Base-by-base conservation (phyloP, 2,797 vertebrate genomes). In the Melanotaenia parkinsoni region DNA sequence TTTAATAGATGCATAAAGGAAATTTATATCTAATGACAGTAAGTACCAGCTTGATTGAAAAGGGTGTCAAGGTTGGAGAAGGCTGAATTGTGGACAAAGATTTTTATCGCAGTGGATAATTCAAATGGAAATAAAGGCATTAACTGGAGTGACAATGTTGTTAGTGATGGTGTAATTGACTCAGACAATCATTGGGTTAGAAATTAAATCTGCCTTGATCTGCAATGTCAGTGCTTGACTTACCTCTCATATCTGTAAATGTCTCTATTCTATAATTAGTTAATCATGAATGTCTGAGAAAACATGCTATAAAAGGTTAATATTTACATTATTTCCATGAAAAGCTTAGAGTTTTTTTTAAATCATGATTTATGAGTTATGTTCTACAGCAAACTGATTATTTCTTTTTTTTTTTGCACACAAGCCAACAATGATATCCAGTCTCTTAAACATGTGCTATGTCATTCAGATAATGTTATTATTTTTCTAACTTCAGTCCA, bases 111-210 rank as follows among this genome's bases (percentile, higher is more conserved):
- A 72, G 58, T 80, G 81, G 70, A 81, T 37, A 56, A 64, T 59
- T 75, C 56, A 70, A 81, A 79, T 77, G 74, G 83, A 4, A 40
- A 86, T 75, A 61, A 85, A 82, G 14, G 70, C 82, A 79, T 82
- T 88, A 82, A 74, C 72, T 70, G 85, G 76, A 66, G 66, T 80
- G 82, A 83, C 81, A 77, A 72, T 26, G 1, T 57, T 71, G 73
- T 72, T 87, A 81, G 88, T 75, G 82, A 70, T 5, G 45, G 10
- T 26, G 56, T 85, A 88, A 91, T 83, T 86, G 77, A 85, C 70
- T 82, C 68, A 70, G 73, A 69, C 72, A 38, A 65, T 84, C 62
- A 61, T 67, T 20, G 66, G 71, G 68, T 83, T 16, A 66, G 78
- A 84, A 85, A 82, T 62, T 58, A 22, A 20, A 77, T 85, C 86